phyloP scores from a whole-genome alignment of 2,113 vertebrate species.

The Phaethornis superciliosus region DNA sequence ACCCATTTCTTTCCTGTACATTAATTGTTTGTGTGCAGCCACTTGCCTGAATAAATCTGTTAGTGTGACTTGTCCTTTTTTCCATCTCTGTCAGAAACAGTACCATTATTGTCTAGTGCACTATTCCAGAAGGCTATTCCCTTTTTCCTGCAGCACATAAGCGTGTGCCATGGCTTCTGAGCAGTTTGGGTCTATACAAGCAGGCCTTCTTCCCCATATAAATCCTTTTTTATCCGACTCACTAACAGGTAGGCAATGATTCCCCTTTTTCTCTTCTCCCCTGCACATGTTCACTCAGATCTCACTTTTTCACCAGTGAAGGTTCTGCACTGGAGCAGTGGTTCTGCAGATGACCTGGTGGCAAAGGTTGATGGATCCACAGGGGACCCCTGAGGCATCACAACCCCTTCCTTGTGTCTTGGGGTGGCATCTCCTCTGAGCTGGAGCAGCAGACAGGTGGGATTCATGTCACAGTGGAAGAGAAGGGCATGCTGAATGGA shows the following conservation, averaged over 20 bases:
- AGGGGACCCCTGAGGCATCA: neutral
- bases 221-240: neutral
- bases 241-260: rapidly evolving
- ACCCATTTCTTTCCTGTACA: neutral
- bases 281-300: neutral
- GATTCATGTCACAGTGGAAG: neutral
- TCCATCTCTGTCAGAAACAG: neutral
- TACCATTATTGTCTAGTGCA: too few species aligned
- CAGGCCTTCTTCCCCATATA: neutral
- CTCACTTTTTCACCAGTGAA: neutral
- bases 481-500: rapidly evolving
- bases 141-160: neutral
- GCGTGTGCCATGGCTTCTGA: neutral
- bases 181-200: neutral
- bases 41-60: neutral
- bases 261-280: too few species aligned
- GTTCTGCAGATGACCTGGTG: neutral
- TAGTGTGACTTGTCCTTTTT: neutral
- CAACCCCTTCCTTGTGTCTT: neutral
- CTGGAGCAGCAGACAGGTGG: neutral
- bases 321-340: neutral
- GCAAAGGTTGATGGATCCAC: rapidly evolving
- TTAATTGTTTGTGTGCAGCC: neutral
- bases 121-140: neutral
- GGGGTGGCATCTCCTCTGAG: neutral